Evolutionary conservation across 1,140 invertebrate genomes (phyloP), one percentile per base, ranked within the genome.

Genomic region (Diabrotica virgifera): DNA sequence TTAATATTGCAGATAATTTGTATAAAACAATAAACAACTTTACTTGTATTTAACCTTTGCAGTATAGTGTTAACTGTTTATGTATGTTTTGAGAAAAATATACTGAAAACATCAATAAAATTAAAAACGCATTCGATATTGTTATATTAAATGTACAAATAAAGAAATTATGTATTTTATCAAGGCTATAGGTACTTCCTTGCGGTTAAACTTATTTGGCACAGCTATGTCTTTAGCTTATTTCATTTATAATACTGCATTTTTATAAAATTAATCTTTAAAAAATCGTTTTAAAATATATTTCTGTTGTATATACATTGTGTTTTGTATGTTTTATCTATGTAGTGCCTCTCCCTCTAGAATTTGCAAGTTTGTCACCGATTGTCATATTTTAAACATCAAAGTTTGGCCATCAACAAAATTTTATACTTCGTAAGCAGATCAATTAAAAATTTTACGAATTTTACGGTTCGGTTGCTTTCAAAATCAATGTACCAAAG

Each of bases 311-410:
- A 76, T 70, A 69, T 63, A 57, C 52, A 58, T 57, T 69, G 53
- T 62, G 54, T 53, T 64, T 63, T 65, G 40, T 56, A 51, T 71
- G 8, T 66, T 67, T 51, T 65, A 55, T 59, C 62, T 52, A 59
- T 63, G 66, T 64, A 70, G 71, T 75, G 74, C 74, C 74, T 76
- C 74, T 71, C 74, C 74, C 73, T 71, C 73, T 74, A 75, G 73
- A 70, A 64, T 71, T 71, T 59, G 72, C 72, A 70, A 68, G 68
- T 64, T 65, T 75, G 72, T 75, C 74, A 76, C 74, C 74, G 74
- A 75, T 66, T 68, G 69, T 69, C 70, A 69, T 65, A 72, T 68
- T 70, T 69, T 66, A 72, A 72, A 71, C 69, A 70, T 67, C 37
- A 54, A 54, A 53, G 10, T 38, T 37, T 12, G 56, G 38, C 36